phyloP scores from a whole-genome alignment of 2,888 invertebrate genomes.

The Calephelis perditalis region DNA sequence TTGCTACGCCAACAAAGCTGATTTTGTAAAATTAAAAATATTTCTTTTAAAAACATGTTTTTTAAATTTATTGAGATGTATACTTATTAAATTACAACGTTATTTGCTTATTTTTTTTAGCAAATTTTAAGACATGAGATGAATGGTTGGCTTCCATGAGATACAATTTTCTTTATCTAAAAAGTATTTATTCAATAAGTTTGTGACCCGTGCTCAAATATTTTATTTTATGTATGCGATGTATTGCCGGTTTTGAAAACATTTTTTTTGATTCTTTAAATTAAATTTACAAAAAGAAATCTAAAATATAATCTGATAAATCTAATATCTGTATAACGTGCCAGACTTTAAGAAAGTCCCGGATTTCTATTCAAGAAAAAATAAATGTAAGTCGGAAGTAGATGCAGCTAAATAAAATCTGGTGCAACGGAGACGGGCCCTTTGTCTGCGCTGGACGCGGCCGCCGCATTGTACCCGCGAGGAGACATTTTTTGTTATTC shows the following conservation, averaged over 20 bases:
- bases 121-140: too few relatives aligned
- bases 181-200: not conserved
- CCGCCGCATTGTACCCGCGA: slow-evolving; percentile 35
- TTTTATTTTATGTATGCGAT: not conserved
- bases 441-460: slow-evolving; percentile 35
- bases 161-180: not conserved
- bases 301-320: too few relatives aligned
- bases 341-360: slow-evolving; percentile 28
- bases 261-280: too few relatives aligned
- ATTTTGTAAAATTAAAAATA: too few relatives aligned
- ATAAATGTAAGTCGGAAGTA: slow-evolving; percentile 28
- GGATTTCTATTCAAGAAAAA: slow-evolving; percentile 29
- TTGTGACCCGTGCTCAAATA: not conserved
- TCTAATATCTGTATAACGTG: not conserved
- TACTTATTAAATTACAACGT: too few relatives aligned
- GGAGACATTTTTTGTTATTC: slow-evolving; percentile 32
- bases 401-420: slow-evolving; percentile 35
- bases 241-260: too few relatives aligned
- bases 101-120: too few relatives aligned
- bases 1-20: too few relatives aligned
- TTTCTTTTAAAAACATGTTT: too few relatives aligned
- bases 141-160: too few relatives aligned
- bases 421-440: slow-evolving; percentile 25
- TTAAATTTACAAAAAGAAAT: too few relatives aligned
- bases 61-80: too few relatives aligned